A percentile compares a stretch with the other conserved stretches of the same genome.
These are phyloP conservation scores for Mormyrops boulengeri DNA, from an alignment of 2,797 vertebrate species.

Conservation along the genomic window DNA sequence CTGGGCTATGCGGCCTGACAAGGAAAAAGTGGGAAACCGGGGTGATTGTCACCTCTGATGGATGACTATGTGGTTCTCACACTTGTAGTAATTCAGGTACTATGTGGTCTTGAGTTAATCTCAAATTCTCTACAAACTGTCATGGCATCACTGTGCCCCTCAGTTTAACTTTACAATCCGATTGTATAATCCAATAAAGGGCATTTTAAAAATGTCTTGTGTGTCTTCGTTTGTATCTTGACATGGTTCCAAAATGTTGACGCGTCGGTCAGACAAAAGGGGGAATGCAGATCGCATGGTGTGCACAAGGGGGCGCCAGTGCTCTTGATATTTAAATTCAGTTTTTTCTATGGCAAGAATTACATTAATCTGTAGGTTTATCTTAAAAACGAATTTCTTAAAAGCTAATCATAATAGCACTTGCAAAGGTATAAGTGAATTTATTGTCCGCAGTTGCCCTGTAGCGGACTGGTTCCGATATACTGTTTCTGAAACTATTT, in stretches of 20 bases:
- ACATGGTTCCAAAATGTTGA: not conserved
- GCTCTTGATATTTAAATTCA: constrained; percentile 20
- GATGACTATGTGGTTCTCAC: not conserved
- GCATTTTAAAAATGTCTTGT: constrained; percentile 32
- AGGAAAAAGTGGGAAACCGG: not conserved
- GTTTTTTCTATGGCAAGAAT: not conserved
- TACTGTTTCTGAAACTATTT: not conserved
- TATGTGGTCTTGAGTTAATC: constrained; percentile 7
- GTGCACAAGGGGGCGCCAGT: constrained; percentile 43
- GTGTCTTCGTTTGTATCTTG: not conserved
- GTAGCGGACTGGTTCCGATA: not conserved
- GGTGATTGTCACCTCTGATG: not conserved
- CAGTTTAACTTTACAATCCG: constrained; percentile 13
- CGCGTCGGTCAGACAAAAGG: not conserved
- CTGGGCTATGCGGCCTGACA: not conserved
- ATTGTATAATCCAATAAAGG: not conserved
- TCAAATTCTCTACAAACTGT: constrained; percentile 4
- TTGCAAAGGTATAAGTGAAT: not conserved
- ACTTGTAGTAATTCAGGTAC: constrained; percentile 7
- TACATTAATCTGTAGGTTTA: not conserved
- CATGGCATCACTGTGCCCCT: not conserved
- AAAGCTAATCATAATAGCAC: not conserved
- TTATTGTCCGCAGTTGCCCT: not conserved
- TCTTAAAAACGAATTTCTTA: not conserved
- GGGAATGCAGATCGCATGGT: not conserved